These are phyloP conservation scores for Microtus ochrogaster DNA, from an alignment of 2,113 vertebrate species.

Conservation along the genomic window DNA sequence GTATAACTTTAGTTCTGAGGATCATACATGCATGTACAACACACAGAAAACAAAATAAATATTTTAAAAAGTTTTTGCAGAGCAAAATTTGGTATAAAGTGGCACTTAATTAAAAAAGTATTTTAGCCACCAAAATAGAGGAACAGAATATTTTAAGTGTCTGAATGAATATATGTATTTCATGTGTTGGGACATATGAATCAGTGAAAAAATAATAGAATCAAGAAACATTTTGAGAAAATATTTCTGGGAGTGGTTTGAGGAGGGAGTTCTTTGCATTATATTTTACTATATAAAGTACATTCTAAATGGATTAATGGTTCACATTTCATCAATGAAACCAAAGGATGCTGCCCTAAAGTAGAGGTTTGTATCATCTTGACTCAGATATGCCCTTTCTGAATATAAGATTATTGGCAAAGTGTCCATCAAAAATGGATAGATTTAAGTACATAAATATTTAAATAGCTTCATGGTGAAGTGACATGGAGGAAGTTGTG, in stretches of 20 bases:
- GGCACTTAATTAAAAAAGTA: neutral
- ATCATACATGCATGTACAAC: neutral
- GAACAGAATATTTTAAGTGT: neutral
- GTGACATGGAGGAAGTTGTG: neutral
- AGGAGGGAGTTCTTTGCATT: neutral
- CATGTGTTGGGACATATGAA: neutral
- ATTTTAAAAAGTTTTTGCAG: neutral
- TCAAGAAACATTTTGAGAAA: neutral
- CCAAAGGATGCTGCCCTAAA: neutral
- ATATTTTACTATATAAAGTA: neutral
- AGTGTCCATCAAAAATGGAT: neutral
- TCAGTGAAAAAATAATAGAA: constrained; percentile 9
- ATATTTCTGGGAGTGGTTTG: neutral
- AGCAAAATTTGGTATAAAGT: neutral
- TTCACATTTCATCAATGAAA: constrained; percentile 30
- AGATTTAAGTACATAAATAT: neutral
- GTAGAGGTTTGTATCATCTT: neutral
- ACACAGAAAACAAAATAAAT: neutral
- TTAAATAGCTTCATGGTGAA: constrained; percentile 21
- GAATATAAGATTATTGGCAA: constrained; percentile 1
- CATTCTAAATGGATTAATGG: constrained; percentile 18
- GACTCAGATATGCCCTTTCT: neutral
- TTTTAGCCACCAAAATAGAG: neutral
- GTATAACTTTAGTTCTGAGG: neutral
- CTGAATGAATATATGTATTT: neutral